Base-by-base conservation (phyloP, 2,888 invertebrate genomes). In the Apotomis turbidana region DNA sequence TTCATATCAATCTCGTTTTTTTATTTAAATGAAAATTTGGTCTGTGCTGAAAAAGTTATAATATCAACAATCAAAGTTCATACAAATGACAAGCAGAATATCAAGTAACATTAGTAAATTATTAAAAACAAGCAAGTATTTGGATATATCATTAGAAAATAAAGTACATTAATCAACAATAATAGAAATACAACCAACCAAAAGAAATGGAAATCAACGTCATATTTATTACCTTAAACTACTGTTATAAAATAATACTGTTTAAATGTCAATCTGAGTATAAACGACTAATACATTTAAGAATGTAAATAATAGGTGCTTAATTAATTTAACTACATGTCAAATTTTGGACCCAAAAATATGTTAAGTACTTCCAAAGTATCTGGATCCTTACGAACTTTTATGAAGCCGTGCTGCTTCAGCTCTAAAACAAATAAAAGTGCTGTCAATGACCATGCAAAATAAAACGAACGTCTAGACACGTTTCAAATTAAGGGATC, bases 1-100 rank as follows among this genome's bases (percentile, higher is more conserved):
- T 92, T 92, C 91, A 90, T 93, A 93, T 92, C 90, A 87, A 85
- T 77, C 55, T 58, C 10, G 74, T 76, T 70, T 86, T 86, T 87
- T 86, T 70, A 83, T 83, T 85, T 69, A 46, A 72, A 73, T 69
- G 76, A 70, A 75, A 73, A 57, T 36, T 51, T 68, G 49, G 64
- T 64, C 27, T 63, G 27, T 52, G 57, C 73, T 54, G n/a, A 62
- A 64, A 72, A 73, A 54, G 12, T 51, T 55, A 52, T 61, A 68
- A 51, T 57, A 60, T 54, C 62, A 57, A 44, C 52, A 55, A 64
- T 63, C 41, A 44, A 55, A 55, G 46, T 55, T 27, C 15, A 27
- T 1, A 15, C 15, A 54, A 54, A 54, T n/a, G 54, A 8, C 41
- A 64, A 54, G 13, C 54, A 0, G 12, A 15, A 15, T 3, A 9